A percentile compares a stretch with the other conserved stretches of the same genome.
phyloP scores from a whole-genome alignment of 2,113 vertebrate genomes.

The Pseudopipra pipra region DNA sequence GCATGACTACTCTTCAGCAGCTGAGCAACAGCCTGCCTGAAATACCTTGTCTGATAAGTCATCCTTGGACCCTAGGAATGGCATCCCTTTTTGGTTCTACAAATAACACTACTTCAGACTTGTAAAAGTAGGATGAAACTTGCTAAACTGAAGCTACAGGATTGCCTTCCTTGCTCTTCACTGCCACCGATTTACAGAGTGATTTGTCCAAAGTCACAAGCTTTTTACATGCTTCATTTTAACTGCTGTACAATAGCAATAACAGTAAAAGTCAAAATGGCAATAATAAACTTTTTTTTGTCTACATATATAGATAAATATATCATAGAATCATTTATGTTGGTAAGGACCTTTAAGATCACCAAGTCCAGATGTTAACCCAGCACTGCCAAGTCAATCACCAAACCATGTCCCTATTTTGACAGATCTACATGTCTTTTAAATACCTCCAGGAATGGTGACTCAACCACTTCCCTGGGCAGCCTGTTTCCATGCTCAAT shows the following conservation, averaged over 20 bases:
- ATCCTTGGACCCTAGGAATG: neutral
- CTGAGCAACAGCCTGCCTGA: neutral
- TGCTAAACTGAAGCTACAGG: neutral
- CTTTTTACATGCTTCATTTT: neutral
- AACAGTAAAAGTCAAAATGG: neutral
- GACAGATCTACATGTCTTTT: neutral
- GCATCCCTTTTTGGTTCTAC: neutral
- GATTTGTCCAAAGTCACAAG: neutral
- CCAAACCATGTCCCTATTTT: neutral
- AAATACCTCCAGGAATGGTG: neutral
- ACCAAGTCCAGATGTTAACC: neutral
- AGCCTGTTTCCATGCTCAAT: neutral
- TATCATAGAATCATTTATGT: neutral
- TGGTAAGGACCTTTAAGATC: neutral
- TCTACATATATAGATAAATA: neutral
- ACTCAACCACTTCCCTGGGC: neutral
- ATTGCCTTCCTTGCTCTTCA: neutral
- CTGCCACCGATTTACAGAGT: neutral
- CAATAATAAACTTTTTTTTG: neutral
- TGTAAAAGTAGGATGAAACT: neutral
- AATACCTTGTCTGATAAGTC: neutral
- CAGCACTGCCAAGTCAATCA: neutral
- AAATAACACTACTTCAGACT: neutral
- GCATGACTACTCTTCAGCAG: neutral
- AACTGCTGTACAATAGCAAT: neutral